These are phyloP conservation scores for Drosophila mimica DNA, from an alignment of 2,888 invertebrate species.

Conservation along the genomic window DNA sequence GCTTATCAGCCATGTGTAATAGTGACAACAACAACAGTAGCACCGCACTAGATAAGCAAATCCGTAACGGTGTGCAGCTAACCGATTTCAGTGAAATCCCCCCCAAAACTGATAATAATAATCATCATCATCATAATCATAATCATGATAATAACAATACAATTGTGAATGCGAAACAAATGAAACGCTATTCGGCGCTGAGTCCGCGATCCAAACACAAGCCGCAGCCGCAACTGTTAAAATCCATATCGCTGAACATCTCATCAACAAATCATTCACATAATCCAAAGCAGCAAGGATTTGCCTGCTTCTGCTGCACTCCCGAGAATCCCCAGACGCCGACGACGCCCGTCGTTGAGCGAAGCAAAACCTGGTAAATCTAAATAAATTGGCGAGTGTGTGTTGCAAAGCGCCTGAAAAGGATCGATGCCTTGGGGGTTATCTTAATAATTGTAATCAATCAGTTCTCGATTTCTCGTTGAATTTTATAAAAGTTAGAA, in stretches of 20 bases:
- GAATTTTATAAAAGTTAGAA: background rate
- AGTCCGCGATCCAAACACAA: conserved; percentile 28
- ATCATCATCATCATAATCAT: background rate
- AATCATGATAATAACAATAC: conserved; percentile 39
- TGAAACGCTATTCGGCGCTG: conserved; percentile 60
- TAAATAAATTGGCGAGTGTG: background rate
- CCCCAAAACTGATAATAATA: conserved; percentile 9
- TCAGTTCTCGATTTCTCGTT: background rate
- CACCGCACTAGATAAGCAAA: conserved; percentile 57
- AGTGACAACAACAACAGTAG: conserved; percentile 54
- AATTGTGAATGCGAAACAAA: conserved; percentile 43
- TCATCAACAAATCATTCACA: conserved; percentile 20
- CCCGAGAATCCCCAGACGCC: conserved; percentile 8
- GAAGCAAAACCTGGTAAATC: conserved; percentile 37
- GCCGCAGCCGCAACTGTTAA: conserved; percentile 51
- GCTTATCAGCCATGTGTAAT: conserved; percentile 70
- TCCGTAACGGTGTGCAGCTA: conserved; percentile 57
- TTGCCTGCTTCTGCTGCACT: conserved; percentile 61
- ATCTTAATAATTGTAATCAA: background rate
- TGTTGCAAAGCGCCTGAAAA: background rate
- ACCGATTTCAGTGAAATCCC: conserved; percentile 37
- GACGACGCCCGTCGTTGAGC: conserved; percentile 8
- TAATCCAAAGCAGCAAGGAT: conserved; percentile 39
- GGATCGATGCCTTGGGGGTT: background rate
- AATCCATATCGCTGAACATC: conserved; percentile 60